Evolutionary conservation across 2,797 vertebrate species (phyloP), one percentile per base, ranked within the genome.

Genomic region (Neoniphon sammara): DNA sequence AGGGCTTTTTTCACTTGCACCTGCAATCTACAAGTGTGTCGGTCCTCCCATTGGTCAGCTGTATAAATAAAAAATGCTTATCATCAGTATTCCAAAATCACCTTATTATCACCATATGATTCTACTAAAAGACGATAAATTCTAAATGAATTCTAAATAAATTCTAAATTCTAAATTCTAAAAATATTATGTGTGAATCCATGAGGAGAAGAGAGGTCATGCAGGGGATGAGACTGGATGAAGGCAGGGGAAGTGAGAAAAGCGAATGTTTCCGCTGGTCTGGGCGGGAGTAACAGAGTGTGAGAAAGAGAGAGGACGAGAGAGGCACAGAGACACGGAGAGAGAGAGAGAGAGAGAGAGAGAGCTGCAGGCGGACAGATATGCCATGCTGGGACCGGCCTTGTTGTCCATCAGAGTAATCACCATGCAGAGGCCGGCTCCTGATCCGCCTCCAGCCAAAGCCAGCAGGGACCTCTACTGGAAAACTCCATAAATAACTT

Each of bases 391-490:
- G 58, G 25, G 72, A 4, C 12, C 0, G 5, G 25, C 42, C 17
- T 42, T 31, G 58, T 14, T 65, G 76, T 69, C 59, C 69, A 23
- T 80, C 74, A 70, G 17, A 61, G 58, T 23, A 58, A 68, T 61
- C 30, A 66, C 23, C 53, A 46, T 1, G 70, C 34, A 21, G 49
- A 55, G 49, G 18, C 20, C 59, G 68, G 20, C 53, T 7, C 1
- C 34, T 36, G 34, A 36, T 9, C 34, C 34, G 6, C 11, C 7
- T 56, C 70, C 53, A 17, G 44, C 11, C 18, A 3, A 68, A 55
- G 58, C 66, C 75, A 81, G 69, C 49, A 57, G 73, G 59, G 85
- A 87, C 83, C 78, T 85, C 88, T 85, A 77, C 80, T 85, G 80
- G 85, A 87, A 76, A 70, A 79, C 72, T 71, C 6, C 25, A 56